Evolutionary conservation across 2,113 vertebrate genomes (phyloP).

Genomic region (Pogonocichla stellata): DNA sequence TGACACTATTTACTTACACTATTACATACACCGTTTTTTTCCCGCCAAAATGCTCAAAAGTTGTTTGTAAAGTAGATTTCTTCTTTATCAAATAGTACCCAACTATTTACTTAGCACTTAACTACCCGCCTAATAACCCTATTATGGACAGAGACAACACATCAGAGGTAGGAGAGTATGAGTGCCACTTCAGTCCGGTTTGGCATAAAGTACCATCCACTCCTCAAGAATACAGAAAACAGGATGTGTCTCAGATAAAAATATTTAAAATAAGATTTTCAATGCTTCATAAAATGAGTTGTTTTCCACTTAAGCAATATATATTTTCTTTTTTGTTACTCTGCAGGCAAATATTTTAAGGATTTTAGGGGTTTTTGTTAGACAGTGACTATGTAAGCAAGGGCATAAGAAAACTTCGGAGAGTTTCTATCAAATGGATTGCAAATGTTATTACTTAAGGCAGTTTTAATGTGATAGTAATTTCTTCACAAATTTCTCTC

Average conservation of each 20-base stretch:
- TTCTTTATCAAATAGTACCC: background rate
- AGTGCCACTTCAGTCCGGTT: background rate
- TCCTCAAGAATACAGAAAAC: background rate
- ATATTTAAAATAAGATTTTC: background rate
- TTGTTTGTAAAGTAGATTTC: background rate
- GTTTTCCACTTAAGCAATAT: background rate
- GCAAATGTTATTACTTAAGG: background rate
- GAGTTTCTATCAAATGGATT: background rate
- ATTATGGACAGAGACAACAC: background rate
- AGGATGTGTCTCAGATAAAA: background rate
- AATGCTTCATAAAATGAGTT: background rate
- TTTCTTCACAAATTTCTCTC: background rate
- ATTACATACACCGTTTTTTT: background rate
- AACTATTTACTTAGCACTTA: background rate
- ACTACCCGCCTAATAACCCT: background rate
- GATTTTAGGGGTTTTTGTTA: background rate
- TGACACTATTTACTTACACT: background rate
- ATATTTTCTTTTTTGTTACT: background rate
- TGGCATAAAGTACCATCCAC: background rate
- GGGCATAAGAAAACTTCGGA: background rate
- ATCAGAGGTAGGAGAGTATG: background rate
- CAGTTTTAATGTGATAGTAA: fast-evolving
- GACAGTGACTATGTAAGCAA: background rate
- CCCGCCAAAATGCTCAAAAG: background rate
- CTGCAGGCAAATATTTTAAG: background rate